Conservation (phyloP, 2,888 invertebrate species). For the Tinea trinotella region DNA sequence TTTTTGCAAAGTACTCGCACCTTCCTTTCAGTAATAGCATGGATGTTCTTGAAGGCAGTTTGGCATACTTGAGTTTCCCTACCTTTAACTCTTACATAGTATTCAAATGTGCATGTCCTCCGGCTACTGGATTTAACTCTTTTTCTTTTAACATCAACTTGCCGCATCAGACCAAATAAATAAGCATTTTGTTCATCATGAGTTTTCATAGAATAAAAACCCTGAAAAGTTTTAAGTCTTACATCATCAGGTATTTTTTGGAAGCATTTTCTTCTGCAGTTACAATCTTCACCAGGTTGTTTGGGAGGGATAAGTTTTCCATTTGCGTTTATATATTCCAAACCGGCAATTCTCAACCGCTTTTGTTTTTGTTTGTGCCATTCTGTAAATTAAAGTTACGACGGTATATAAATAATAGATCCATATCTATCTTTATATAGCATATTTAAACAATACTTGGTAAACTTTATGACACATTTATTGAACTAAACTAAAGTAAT, state of each 20-base stretch:
- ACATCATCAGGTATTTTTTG: constrained; percentile 64
- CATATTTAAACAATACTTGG: too few species aligned
- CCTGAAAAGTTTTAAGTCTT: constrained; percentile 66
- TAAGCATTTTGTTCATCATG: constrained; percentile 74
- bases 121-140: constrained; percentile 67
- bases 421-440: too few species aligned
- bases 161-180: constrained; percentile 70
- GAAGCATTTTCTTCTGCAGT: constrained; percentile 66
- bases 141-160: constrained; percentile 71
- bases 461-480: too few species aligned
- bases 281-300: constrained; percentile 67
- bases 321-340: constrained; percentile 71
- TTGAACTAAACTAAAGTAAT: too few species aligned
- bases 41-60: constrained; percentile 72
- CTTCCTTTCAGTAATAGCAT: constrained; percentile 71
- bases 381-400: constrained; percentile 44
- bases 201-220: constrained; percentile 70
- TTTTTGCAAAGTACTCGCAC: constrained; percentile 71
- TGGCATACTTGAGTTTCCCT: constrained; percentile 72
- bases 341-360: constrained; percentile 65
- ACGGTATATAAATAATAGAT: background rate
- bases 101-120: constrained; percentile 71
- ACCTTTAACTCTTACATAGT: constrained; percentile 68
- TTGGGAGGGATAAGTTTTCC: constrained; percentile 70
- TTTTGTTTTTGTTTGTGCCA: constrained; percentile 75